Percentiles rank a stretch among this genome's conserved stretches.
These are phyloP conservation scores for Timema cristinae DNA, from an alignment of 2,888 invertebrate genomes.

Conservation along the genomic window DNA sequence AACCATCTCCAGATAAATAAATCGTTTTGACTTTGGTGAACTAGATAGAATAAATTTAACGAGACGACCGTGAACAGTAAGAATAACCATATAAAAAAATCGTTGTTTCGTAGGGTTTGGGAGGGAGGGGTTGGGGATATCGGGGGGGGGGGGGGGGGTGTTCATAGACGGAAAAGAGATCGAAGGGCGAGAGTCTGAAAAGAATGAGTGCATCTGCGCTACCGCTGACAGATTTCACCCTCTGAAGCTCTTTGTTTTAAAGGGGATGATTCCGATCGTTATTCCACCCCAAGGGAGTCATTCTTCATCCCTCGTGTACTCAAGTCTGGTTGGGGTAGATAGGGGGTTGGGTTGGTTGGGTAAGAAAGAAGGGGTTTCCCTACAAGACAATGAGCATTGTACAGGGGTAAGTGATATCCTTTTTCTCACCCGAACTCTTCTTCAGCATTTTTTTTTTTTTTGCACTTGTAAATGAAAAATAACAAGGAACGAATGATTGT, in stretches of 20 bases:
- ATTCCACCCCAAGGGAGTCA: conserved; percentile 9
- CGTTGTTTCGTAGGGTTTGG: too few species aligned
- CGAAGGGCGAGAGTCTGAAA: background rate
- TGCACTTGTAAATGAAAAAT: conserved; percentile 11
- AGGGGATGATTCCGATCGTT: conserved; percentile 5
- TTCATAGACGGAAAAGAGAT: background rate
- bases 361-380: background rate
- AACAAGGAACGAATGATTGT: too few species aligned
- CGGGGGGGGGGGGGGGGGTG: too few species aligned
- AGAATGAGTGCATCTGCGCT: conserved; percentile 14
- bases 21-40: too few species aligned
- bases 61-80: too few species aligned
- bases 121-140: too few species aligned
- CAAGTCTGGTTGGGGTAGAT: background rate
- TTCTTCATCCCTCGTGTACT: background rate
- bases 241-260: background rate
- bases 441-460: background rate
- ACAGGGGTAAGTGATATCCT: background rate
- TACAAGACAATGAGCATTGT: conserved; percentile 15
- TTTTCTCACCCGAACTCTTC: too few species aligned
- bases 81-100: too few species aligned
- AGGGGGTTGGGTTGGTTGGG: conserved; percentile 1
- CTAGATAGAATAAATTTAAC: too few species aligned
- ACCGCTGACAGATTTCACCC: conserved; percentile 13
- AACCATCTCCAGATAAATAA: too few species aligned